These are phyloP conservation scores for Hephaestus fuliginosus DNA, from an alignment of 2,797 vertebrate species.

Conservation along the genomic window DNA sequence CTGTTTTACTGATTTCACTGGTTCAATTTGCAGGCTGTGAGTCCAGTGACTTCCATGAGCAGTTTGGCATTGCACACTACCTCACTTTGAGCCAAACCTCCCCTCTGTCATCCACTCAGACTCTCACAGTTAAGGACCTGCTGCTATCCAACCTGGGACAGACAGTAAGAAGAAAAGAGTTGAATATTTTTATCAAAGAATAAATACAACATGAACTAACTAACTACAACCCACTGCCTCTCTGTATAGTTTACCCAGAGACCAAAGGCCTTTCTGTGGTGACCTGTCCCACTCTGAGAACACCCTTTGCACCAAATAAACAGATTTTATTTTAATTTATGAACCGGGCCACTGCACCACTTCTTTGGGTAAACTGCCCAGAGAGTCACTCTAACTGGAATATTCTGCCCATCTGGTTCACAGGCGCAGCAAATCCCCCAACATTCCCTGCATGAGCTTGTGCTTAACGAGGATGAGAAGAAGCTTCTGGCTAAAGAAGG, in stretches of 20 bases:
- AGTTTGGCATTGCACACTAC: slow-evolving; percentile 66
- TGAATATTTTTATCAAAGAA: neutral
- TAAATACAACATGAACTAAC: neutral
- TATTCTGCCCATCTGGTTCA: slow-evolving; percentile 58
- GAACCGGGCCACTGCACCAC: neutral
- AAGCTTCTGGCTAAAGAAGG: slow-evolving; percentile 95
- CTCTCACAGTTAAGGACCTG: slow-evolving; percentile 92
- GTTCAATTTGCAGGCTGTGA: slow-evolving; percentile 67
- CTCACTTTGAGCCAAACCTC: slow-evolving; percentile 51
- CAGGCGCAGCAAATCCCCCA: slow-evolving; percentile 76
- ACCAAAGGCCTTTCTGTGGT: neutral
- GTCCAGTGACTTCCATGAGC: slow-evolving; percentile 52
- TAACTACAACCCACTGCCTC: neutral
- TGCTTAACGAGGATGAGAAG: slow-evolving; percentile 95
- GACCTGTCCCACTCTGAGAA: neutral
- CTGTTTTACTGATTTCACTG: slow-evolving; percentile 23
- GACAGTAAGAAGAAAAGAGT: slow-evolving; percentile 57
- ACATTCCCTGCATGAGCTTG: slow-evolving; percentile 87
- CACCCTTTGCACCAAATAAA: slow-evolving; percentile 4
- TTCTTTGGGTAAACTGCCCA: slow-evolving; percentile 13
- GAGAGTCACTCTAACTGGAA: slow-evolving; percentile 23
- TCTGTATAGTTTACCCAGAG: neutral
- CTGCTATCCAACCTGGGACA: slow-evolving; percentile 85
- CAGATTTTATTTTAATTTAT: neutral
- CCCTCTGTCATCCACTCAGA: slow-evolving; percentile 60